A percentile compares a stretch with the other conserved stretches of the same genome.
Evolutionary conservation across 2,888 invertebrate genomes (phyloP).

Genomic region (Drosophila meridionalis): DNA sequence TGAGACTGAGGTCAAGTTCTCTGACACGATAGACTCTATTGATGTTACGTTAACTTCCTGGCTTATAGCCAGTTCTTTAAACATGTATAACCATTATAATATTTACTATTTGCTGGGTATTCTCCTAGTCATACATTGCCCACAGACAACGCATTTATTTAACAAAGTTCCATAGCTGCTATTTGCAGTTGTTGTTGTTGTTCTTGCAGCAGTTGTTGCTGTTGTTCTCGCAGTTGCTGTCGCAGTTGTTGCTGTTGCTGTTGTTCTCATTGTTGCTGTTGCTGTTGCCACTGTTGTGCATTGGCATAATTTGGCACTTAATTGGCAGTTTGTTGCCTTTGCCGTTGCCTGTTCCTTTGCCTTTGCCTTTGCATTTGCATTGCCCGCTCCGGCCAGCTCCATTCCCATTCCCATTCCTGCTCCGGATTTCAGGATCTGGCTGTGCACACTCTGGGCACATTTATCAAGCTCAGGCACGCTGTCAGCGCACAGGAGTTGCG

Average conservation of each 20-base stretch:
- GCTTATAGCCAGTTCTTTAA: background rate
- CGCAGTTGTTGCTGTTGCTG: background rate
- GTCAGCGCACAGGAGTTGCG: slow-evolving; percentile 38
- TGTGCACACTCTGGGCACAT: slow-evolving; percentile 42
- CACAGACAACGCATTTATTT: background rate
- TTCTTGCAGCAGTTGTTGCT: slow-evolving; percentile 2
- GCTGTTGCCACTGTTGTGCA: slow-evolving; percentile 22
- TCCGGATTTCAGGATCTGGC: slow-evolving; percentile 6
- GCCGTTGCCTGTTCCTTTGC: slow-evolving; percentile 28
- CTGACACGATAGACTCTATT: background rate
- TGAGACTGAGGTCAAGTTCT: background rate
- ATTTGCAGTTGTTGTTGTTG: slow-evolving; percentile 1
- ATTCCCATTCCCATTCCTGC: background rate
- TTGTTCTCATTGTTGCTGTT: slow-evolving; percentile 17
- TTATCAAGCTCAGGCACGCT: slow-evolving; percentile 67
- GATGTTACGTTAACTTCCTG: background rate
- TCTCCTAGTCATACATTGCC: slow-evolving; percentile 17
- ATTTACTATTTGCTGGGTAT: slow-evolving; percentile 18
- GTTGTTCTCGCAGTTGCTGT: slow-evolving; percentile 5
- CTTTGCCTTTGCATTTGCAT: slow-evolving; percentile 32
- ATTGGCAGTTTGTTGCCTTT: slow-evolving; percentile 67
- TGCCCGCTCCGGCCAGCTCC: background rate
- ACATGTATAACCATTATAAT: background rate
- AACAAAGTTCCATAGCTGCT: slow-evolving; percentile 10
- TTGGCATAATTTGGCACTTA: slow-evolving; percentile 76